Evolutionary conservation across 2,113 vertebrate species (phyloP), one percentile per base, ranked within the genome.

Genomic region (Rhea pennata): DNA sequence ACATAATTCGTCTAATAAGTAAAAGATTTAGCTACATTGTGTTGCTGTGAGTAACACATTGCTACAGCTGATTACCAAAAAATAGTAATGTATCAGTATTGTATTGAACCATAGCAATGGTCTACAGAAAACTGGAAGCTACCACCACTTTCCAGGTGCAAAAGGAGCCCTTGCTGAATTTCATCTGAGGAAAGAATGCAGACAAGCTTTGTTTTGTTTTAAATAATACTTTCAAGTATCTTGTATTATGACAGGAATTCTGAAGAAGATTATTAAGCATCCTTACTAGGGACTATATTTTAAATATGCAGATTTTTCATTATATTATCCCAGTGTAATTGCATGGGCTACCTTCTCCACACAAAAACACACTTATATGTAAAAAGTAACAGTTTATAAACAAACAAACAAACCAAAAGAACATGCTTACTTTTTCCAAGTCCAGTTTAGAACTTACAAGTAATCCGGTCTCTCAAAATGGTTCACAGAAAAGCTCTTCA

Each of bases 261-360:
- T 6, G 27, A 40, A 79, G 29, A 8, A 3, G 2, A 16, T 2
- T 40, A 6, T 5, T 10, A 4, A 44, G 7, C 26, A 58, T 88
- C 22, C 61, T 31, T 33, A 22, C 17, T 3, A 13, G 31, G 10
- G 48, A 36, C 5, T 12, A 17, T 3, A 0, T 53, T 44, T 62
- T 7, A 62, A 40, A 77, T 15, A 24, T 0, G 0, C 10, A 26
- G 6, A 24, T 17, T 36, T 3, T 3, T 65, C 21, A 0, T 11
- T 13, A 33, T 3, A 2, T 19, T 5, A 12, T 12, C 54, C 44
- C 6, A 3, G 3, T 0, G 15, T 22, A 11, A 16, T 9, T 20
- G 82, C 71, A 27, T 3, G 6, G 14, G 6, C 12, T 44, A 15
- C 13, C 4, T 26, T 46, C 31, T 69, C 33, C 66, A 9, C 65